Percentiles rank a stretch among this genome's conserved stretches.
These are phyloP conservation scores for Metellina segmentata DNA, from an alignment of 2,888 invertebrate species.

Conservation along the genomic window DNA sequence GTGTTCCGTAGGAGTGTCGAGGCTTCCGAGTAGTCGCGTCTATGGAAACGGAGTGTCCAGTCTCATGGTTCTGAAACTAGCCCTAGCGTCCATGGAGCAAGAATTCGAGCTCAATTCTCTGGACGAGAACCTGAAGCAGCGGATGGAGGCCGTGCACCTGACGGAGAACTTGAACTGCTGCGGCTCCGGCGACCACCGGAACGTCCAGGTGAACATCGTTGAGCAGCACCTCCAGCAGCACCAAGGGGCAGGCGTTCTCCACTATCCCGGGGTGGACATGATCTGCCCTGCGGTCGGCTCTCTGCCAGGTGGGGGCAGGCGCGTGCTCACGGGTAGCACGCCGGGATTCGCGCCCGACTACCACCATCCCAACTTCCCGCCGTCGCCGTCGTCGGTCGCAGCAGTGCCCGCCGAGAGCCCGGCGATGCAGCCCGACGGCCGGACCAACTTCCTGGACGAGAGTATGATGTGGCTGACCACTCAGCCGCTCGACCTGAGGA, in stretches of 20 bases:
- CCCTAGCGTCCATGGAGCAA: conserved; percentile 56
- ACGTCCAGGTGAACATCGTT: conserved; percentile 13
- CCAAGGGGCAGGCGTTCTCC: conserved; percentile 38
- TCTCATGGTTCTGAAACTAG: conserved; percentile 69
- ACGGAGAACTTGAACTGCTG: conserved; percentile 54
- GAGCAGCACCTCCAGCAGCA: conserved; percentile 55
- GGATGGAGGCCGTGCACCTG: conserved; percentile 51
- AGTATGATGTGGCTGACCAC: conserved; percentile 74
- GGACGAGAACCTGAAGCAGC: conserved; percentile 58
- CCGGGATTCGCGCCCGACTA: conserved; percentile 63
- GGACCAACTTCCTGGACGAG: conserved; percentile 74
- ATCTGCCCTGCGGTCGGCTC: conserved; percentile 49
- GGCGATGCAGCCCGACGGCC: conserved; percentile 72
- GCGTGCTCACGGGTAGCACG: conserved; percentile 52
- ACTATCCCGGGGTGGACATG: conserved; percentile 65
- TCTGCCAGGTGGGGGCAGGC: conserved; percentile 57
- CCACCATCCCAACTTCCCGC: conserved; percentile 63
- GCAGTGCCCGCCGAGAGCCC: conserved; percentile 69
- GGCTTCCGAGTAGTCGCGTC: neutral
- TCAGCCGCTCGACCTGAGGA: conserved; percentile 90
- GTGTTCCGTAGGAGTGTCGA: neutral
- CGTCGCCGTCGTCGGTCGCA: conserved; percentile 62
- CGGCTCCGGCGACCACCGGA: conserved; percentile 17
- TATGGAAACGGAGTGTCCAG: conserved; percentile 52
- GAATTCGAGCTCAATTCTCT: conserved; percentile 67